A percentile compares a stretch with the other conserved stretches of the same genome.
These are phyloP conservation scores for Diachrysia chrysitis DNA, from an alignment of 2,888 invertebrate species.

Conservation along the genomic window DNA sequence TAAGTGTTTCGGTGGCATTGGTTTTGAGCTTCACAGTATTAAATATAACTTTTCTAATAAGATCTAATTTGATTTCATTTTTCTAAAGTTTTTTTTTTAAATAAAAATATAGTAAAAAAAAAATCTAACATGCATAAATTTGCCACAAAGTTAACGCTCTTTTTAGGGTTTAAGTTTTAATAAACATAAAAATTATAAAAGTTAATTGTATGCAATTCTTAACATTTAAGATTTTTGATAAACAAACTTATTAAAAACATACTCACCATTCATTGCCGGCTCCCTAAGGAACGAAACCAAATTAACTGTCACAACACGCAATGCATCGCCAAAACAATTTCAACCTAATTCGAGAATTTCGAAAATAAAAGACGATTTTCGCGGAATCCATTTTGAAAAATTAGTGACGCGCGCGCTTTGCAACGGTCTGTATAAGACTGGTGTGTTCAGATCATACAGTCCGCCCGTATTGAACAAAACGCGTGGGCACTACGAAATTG, in stretches of 20 bases:
- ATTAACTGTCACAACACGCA: conserved; percentile 51
- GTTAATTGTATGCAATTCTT: neutral
- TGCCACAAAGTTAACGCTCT: too few relatives aligned
- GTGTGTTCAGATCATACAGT: conserved; percentile 73
- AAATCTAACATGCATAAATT: too few relatives aligned
- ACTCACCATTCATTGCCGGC: conserved; percentile 42
- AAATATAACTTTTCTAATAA: too few relatives aligned
- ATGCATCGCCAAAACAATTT: conserved; percentile 30
- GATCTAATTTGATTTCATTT: too few relatives aligned
- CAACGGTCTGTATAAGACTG: conserved; percentile 74
- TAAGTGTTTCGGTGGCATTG: neutral
- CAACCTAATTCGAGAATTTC: conserved; percentile 46
- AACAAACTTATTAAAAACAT: neutral
- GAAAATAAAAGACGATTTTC: conserved; percentile 59
- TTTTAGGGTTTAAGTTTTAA: neutral
- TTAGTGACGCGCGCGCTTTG: conserved; percentile 76
- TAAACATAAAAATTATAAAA: neutral
- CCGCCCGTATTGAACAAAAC: conserved; percentile 77
- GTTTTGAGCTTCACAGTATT: neutral
- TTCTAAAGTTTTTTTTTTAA: too few relatives aligned
- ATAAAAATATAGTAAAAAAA: too few relatives aligned
- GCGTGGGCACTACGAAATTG: conserved; percentile 76
- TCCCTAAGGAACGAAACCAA: conserved; percentile 19
- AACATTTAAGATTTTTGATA: neutral
- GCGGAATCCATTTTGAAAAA: conserved; percentile 65